Evolutionary conservation across 2,888 invertebrate genomes (phyloP), one percentile per base, ranked within the genome.

Genomic region (Alloplasta piceator): DNA sequence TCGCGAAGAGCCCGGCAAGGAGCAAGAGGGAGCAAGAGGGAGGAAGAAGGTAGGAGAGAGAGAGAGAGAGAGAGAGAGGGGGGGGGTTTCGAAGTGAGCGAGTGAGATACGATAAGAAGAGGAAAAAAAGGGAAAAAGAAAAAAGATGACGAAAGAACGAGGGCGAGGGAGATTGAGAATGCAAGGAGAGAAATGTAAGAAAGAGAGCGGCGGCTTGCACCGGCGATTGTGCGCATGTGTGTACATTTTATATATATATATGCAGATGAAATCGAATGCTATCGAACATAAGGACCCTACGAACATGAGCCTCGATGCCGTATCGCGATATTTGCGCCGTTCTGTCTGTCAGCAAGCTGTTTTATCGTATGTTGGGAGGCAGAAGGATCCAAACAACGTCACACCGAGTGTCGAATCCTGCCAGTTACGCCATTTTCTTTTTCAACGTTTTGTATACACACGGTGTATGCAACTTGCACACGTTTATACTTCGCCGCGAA

Each of bases 171-270:
- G 83, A 74, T 74, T 70, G 72, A 67, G 78, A 82, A 82, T 79
- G 72, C 71, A 83, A 72, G 79, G 56, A 77, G 72, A 80, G 78
- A 82, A 83, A 81, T 85, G 84, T 77, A 72, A 78, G 73, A 75
- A 52, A 66, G 78, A 80, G 72, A 73, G 77, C 82, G 68, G 78
- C 66, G 61, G 39, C 56, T 60, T 66, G 74, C 66, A 68, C 73
- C 38, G 52, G 58, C 50, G 60, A 67, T 43, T 63, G 64, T 58
- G 55, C 68, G 64, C 55, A 50, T 64, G 63, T 68, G 63, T 68
- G 63, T 72, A n/a, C 46, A 41, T 14, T 6, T 6, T 38, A 58
- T 36, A 58, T 14, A 50, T 36, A 14, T 72, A 26, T 36, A 38
- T 52, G 10, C n/a, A n/a, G n/a, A n/a, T n/a, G n/a, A n/a, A n/a